Evolutionary conservation across 2,888 invertebrate species (phyloP), one percentile per base, ranked within the genome.

Genomic region (Leptarthrus brevirostris): DNA sequence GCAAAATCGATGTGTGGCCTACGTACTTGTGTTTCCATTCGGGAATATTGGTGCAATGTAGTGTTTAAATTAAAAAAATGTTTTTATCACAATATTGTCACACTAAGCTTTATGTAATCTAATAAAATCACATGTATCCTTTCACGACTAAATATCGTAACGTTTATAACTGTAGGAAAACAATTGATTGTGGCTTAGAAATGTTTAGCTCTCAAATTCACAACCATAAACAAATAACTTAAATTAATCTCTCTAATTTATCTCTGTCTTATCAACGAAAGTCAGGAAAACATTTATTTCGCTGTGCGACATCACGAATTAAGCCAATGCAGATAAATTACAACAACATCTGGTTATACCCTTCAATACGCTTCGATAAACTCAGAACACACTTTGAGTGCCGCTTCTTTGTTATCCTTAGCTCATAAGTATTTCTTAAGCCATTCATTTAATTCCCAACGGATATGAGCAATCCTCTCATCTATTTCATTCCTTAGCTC

Each of bases 401-500:
- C 47, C 47, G 47, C 58, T 26, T 72, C 56, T 56, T 58, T 61
- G 72, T 61, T 72, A 58, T 16, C 72, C 56, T 44, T 44, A 16
- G 56, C 56, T 72, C 72, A 72, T 72, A 72, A 75, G 72, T 72
- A 72, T 75, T 75, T 73, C 72, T 72, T 75, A 75, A 75, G 75
- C 75, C 53, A 75, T 75, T 75, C 69, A 75, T 69, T 72, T 75
- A 75, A 75, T 72, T 75, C 72, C 71, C 71, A 64, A 36, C 36
- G 66, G 72, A 75, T 75, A 72, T 69, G 58, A 54, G 58, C 72
- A 75, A 73, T 73, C 73, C 75, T 66, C 66, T 52, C 69, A 64
- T 72, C 72, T 66, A 75, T 75, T 72, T 73, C 47, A 58, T 58
- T 72, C 40, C 56, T 74, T 64, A 66, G 66, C 69, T 69, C 72